These are phyloP conservation scores for Carassius carassius DNA, from an alignment of 2,113 vertebrate species.

Conservation along the genomic window DNA sequence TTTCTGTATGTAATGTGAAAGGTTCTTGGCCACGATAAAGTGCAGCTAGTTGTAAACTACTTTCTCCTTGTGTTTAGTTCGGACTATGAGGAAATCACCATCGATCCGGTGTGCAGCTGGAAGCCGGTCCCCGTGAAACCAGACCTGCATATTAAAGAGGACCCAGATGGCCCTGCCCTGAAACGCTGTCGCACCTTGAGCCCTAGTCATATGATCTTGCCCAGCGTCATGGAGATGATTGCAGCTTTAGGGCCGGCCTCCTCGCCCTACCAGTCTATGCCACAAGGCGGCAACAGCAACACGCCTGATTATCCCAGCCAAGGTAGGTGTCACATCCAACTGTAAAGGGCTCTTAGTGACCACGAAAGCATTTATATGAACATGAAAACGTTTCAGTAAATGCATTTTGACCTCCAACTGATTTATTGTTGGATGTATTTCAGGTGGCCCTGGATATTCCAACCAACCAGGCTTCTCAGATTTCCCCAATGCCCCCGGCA, in stretches of 20 bases:
- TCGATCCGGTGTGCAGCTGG: slow-evolving; percentile 94
- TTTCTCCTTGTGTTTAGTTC: slow-evolving; percentile 70
- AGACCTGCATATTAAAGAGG: slow-evolving; percentile 89
- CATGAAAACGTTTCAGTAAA: not conserved
- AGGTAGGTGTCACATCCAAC: slow-evolving; percentile 65
- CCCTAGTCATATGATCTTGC: slow-evolving; percentile 91
- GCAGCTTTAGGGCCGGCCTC: slow-evolving; percentile 86
- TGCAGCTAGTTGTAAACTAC: not conserved
- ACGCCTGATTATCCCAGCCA: slow-evolving; percentile 80
- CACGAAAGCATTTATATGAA: not conserved
- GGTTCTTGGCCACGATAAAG: not conserved
- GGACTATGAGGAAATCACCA: slow-evolving; percentile 95
- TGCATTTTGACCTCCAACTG: not conserved
- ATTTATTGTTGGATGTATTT: not conserved
- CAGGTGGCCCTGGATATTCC: slow-evolving; percentile 81
- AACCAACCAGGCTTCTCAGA: slow-evolving; percentile 83
- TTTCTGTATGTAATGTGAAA: not conserved
- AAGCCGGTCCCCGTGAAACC: slow-evolving; percentile 92
- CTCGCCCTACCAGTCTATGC: slow-evolving; percentile 76
- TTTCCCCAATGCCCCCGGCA: slow-evolving; percentile 82
- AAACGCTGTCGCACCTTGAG: slow-evolving; percentile 94
- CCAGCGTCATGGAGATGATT: slow-evolving; percentile 96
- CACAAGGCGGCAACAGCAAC: slow-evolving; percentile 67
- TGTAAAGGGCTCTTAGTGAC: not conserved
- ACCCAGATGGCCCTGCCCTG: slow-evolving; percentile 85